Evolutionary conservation across 2,113 vertebrate species (phyloP).

Genomic region (Paramormyrops kingsleyae): DNA sequence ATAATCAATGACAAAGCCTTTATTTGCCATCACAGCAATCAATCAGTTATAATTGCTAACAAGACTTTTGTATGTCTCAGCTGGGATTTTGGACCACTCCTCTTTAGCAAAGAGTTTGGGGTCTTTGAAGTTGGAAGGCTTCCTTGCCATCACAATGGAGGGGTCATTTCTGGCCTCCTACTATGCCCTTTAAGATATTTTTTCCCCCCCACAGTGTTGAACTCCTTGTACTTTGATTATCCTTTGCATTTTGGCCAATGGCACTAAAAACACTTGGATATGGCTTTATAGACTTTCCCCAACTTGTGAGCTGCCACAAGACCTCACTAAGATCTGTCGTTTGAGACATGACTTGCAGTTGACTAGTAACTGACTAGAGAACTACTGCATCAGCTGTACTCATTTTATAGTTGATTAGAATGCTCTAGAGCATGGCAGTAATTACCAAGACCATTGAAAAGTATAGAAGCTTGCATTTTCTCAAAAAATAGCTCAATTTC

Average conservation of each 20-base stretch:
- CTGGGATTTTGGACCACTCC: neutral
- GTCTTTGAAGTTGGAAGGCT: neutral
- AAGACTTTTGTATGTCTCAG: neutral
- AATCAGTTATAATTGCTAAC: neutral
- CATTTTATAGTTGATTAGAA: neutral
- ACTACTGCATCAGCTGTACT: neutral
- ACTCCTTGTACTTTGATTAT: too few species aligned
- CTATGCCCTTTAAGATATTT: too few species aligned
- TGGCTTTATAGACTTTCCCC: neutral
- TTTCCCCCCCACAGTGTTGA: too few species aligned
- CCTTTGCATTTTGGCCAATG: neutral
- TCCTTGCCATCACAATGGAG: neutral
- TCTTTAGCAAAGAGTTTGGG: neutral
- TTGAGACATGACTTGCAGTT: neutral
- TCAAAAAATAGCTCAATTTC: neutral
- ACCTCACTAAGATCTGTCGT: neutral
- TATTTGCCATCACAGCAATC: neutral
- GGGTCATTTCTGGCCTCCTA: too few species aligned
- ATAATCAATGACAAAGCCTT: neutral
- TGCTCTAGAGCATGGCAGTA: neutral
- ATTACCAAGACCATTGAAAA: neutral
- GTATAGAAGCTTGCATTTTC: neutral
- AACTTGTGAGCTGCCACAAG: neutral
- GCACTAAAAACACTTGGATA: neutral
- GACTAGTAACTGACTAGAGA: neutral